Evolutionary conservation across 2,888 invertebrate species (phyloP).

Genomic region (Acrobasis suavella): DNA sequence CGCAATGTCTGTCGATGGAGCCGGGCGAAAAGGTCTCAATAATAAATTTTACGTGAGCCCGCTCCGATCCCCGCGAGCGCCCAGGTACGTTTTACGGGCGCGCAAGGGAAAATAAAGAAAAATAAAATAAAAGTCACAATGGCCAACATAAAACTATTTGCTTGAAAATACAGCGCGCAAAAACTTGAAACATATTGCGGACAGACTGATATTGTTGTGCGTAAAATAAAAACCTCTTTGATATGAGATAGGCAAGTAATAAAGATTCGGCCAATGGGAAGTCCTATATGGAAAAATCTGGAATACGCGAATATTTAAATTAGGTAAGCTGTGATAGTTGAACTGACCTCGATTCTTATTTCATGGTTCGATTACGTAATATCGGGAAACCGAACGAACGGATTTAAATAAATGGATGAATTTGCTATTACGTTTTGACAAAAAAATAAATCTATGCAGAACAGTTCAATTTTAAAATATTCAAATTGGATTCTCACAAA

Average conservation of each 20-base stretch:
- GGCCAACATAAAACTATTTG: conserved; percentile 80
- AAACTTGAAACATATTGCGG: conserved; percentile 57
- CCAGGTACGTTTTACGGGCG: conserved; percentile 82
- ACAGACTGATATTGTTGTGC: conserved; percentile 44
- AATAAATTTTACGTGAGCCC: conserved; percentile 81
- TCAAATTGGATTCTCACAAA: conserved; percentile 6
- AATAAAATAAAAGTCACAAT: conserved; percentile 82
- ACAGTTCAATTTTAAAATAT: conserved; percentile 20
- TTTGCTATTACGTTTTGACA: conserved; percentile 16
- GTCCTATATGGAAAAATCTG: conserved; percentile 7
- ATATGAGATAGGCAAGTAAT: conserved; percentile 21
- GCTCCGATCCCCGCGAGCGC: conserved; percentile 76
- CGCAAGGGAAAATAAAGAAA: conserved; percentile 81
- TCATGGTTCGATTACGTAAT: conserved; percentile 20
- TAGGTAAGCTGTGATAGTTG: conserved; percentile 18
- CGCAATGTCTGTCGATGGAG: conserved; percentile 82
- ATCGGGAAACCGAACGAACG: conserved; percentile 10
- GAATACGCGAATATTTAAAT: conserved; percentile 22
- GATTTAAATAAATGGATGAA: conserved; percentile 19
- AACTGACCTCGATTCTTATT: conserved; percentile 24
- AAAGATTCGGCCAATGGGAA: background rate
- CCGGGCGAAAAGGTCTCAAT: conserved; percentile 80
- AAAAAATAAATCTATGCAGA: conserved; percentile 11
- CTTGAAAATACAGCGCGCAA: conserved; percentile 63
- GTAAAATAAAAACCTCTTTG: conserved; percentile 40